A percentile compares a stretch with the other conserved stretches of the same genome.
These are phyloP conservation scores for Murina feae DNA, from an alignment of 2,113 vertebrate species.

Conservation along the genomic window DNA sequence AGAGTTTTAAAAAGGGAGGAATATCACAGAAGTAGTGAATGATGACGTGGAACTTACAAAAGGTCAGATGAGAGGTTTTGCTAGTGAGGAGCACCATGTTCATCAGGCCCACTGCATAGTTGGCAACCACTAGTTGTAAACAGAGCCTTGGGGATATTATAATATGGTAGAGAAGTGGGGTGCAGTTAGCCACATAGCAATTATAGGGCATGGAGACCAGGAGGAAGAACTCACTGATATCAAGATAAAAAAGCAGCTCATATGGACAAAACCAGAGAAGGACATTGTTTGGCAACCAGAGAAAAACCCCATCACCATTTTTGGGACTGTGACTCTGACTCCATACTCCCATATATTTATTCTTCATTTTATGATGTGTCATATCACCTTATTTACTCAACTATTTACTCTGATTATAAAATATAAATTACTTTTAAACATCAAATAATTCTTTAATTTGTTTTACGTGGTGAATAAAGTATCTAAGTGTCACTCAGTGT, in stretches of 20 bases:
- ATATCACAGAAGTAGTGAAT: slow-evolving; percentile 47
- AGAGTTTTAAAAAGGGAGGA: slow-evolving; percentile 38
- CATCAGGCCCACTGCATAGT: neutral
- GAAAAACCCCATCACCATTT: slow-evolving; percentile 16
- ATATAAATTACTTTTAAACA: slow-evolving; percentile 38
- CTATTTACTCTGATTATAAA: slow-evolving; percentile 35
- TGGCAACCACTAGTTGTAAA: neutral
- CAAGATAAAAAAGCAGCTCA: slow-evolving; percentile 7
- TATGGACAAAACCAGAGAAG: neutral
- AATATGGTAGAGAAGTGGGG: neutral
- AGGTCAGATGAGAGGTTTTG: neutral
- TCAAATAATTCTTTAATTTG: slow-evolving; percentile 30
- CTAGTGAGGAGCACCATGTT: neutral
- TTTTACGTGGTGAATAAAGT: slow-evolving; percentile 18
- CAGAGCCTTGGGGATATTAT: neutral
- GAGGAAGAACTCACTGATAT: slow-evolving; percentile 39
- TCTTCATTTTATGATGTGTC: slow-evolving; percentile 38
- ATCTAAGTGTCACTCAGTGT: neutral
- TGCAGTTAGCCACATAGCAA: neutral
- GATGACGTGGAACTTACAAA: slow-evolving; percentile 24
- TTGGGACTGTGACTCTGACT: neutral
- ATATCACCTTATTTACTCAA: slow-evolving; percentile 27
- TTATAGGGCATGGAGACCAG: slow-evolving; percentile 32
- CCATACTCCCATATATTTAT: neutral
- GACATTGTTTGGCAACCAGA: slow-evolving; percentile 33